Percentiles rank a stretch among this genome's conserved stretches.
Conservation (phyloP, 30 jellyfish, hydroid and myxozoan genomes). For the Nemopilema nomurai region DNA sequence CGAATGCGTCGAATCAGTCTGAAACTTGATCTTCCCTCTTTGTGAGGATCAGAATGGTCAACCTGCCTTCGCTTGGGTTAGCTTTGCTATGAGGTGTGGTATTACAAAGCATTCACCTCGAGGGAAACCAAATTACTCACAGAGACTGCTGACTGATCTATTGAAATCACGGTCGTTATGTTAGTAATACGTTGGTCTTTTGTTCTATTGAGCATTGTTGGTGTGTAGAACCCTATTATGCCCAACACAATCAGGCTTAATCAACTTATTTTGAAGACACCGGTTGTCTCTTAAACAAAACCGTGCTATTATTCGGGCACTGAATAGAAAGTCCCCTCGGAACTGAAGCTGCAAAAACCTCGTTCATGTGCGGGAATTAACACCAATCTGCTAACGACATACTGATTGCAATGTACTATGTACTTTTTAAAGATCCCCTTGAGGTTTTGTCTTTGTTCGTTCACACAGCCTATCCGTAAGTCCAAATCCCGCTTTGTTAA, state of each 20-base stretch:
- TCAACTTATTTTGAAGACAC: conserved; percentile 2
- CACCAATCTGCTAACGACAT: not conserved
- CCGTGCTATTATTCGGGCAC: not conserved
- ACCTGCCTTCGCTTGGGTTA: too few species aligned
- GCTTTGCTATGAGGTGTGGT: not conserved
- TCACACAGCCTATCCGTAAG: too few species aligned
- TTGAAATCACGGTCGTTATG: conserved; percentile 2
- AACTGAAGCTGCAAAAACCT: not conserved
- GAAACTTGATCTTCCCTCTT: not conserved
- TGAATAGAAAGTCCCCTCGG: not conserved
- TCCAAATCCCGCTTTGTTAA: too few species aligned
- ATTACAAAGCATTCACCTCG: conserved; percentile 25
- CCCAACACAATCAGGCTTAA: not conserved
- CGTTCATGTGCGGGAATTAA: not conserved
- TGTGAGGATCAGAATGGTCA: not conserved
- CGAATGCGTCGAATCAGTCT: not conserved
- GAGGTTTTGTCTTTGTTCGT: too few species aligned
- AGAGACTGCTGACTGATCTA: not conserved
- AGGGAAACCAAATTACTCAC: conserved; percentile 20
- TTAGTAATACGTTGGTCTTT: conserved; percentile 16
- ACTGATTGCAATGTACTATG: not conserved
- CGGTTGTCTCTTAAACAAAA: not conserved
- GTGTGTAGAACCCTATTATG: conserved; percentile 9
- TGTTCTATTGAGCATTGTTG: not conserved
- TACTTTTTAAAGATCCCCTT: too few species aligned